Base-by-base conservation (phyloP, 2,888 invertebrate species). In the Cheilosia grossa region DNA sequence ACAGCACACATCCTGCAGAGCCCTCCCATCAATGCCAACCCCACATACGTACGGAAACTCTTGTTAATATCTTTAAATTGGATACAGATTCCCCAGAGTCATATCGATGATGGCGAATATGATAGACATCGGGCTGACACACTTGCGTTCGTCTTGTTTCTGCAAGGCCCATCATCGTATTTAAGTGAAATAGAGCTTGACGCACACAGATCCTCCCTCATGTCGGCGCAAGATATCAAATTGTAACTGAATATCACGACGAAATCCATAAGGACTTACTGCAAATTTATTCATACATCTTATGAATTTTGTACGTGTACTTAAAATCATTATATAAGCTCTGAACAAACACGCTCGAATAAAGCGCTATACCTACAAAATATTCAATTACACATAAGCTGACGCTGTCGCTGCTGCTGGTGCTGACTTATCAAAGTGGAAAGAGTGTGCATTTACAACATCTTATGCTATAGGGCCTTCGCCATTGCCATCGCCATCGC, bases 381-480 rank as follows among this genome's bases (percentile, higher is more conserved):
- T 81, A 80, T 85, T 85, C 83, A 85, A 85, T 81, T 85, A 83
- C 82, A 79, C 64, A 69, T 83, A 79, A 83, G 82, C 77, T 53
- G 75, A 44, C 33, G 51, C 19, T 49, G 49, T 21, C 19, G 21
- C 21, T 19, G 49, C 49, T 21, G 51, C 24, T 51, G 44, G 9
- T 47, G 51, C 51, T 74, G 74, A 79, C 82, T 83, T 83, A 74
- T 79, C 79, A 74, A 70, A 64, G 42, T 69, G 63, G 44, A 53
- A 53, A 58, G 81, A 61, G 63, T 53, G 51, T 51, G 24, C 24
- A 79, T 83, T 79, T 73, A 83, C 73, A 74, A 21, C 73, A 69
- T 83, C 79, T 79, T 64, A 82, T 15, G 24, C 13, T 10, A 15
- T 1, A 9, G 10, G 56, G 67, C 79, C 67, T 51, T 42, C 72